These are phyloP conservation scores for Tetramorium bicarinatum DNA, from an alignment of 2,888 invertebrate genomes.

Conservation along the genomic window DNA sequence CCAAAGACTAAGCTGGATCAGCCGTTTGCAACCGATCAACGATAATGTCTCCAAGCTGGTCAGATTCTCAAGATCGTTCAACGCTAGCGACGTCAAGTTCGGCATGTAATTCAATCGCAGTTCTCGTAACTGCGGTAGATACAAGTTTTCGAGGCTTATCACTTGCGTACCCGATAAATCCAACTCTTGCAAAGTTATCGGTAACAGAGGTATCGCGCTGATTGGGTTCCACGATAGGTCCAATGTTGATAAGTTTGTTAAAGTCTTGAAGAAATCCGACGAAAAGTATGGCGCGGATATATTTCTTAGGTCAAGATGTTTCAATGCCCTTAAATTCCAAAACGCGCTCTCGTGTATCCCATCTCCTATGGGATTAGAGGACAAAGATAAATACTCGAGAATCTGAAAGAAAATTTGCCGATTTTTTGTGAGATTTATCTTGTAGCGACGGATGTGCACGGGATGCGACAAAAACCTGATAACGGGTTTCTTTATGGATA, in stretches of 20 bases:
- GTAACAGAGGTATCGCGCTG: constrained; percentile 87
- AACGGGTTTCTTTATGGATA: not conserved
- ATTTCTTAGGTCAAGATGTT: constrained; percentile 80
- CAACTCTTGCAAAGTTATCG: constrained; percentile 88
- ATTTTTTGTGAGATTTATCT: not conserved
- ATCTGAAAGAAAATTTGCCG: constrained; percentile 72
- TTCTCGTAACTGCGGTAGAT: constrained; percentile 86
- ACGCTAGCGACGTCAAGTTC: constrained; percentile 87
- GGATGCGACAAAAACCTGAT: not conserved
- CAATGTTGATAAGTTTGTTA: constrained; percentile 77
- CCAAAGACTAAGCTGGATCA: constrained; percentile 87
- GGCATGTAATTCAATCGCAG: constrained; percentile 88
- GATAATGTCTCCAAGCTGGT: constrained; percentile 87
- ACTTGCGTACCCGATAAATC: constrained; percentile 90
- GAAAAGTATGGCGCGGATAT: constrained; percentile 78
- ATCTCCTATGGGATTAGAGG: constrained; percentile 82
- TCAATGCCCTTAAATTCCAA: constrained; percentile 75
- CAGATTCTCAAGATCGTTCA: constrained; percentile 88
- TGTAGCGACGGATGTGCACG: not conserved
- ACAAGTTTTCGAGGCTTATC: constrained; percentile 86
- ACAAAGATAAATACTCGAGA: constrained; percentile 81
- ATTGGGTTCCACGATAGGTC: constrained; percentile 87
- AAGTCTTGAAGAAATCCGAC: constrained; percentile 77
- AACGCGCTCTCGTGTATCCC: constrained; percentile 83
- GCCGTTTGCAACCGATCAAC: constrained; percentile 87